A percentile compares a stretch with the other conserved stretches of the same genome.
Evolutionary conservation across 2,888 invertebrate genomes (phyloP).

Genomic region (Lasioglossum lativentre): DNA sequence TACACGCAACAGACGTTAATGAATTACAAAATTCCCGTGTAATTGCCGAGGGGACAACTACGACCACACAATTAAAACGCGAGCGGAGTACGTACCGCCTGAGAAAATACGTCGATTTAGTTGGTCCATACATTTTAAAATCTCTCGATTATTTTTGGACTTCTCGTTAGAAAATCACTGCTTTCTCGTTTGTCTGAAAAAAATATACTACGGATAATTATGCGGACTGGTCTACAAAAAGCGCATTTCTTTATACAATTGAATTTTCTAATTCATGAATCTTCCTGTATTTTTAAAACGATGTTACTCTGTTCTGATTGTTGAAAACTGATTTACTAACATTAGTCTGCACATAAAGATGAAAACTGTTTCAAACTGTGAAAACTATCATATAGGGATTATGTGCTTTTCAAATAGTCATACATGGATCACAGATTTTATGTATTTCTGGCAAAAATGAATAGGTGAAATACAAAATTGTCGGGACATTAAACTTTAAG

Average conservation of each 20-base stretch:
- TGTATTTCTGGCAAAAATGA: background rate
- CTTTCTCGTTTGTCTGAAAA: background rate
- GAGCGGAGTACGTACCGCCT: background rate
- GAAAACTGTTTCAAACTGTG: no score
- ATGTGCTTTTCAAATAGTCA: background rate
- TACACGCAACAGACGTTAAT: constrained; percentile 14
- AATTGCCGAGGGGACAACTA: constrained; percentile 14
- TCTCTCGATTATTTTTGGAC: background rate
- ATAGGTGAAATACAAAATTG: no score
- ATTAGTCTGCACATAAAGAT: no score
- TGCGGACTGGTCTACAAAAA: background rate
- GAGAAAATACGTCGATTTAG: background rate
- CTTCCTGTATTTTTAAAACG: background rate
- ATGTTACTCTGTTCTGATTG: background rate
- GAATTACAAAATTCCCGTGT: constrained; percentile 21
- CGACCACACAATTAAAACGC: background rate
- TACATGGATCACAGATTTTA: background rate
- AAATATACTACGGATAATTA: background rate
- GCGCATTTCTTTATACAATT: background rate
- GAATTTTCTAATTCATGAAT: background rate
- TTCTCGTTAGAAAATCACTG: background rate
- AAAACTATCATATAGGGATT: background rate
- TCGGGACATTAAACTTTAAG: background rate
- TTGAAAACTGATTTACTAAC: background rate
- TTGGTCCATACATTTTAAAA: background rate